Conservation (phyloP, 1,140 invertebrate genomes). For the Bombus superbus region DNA sequence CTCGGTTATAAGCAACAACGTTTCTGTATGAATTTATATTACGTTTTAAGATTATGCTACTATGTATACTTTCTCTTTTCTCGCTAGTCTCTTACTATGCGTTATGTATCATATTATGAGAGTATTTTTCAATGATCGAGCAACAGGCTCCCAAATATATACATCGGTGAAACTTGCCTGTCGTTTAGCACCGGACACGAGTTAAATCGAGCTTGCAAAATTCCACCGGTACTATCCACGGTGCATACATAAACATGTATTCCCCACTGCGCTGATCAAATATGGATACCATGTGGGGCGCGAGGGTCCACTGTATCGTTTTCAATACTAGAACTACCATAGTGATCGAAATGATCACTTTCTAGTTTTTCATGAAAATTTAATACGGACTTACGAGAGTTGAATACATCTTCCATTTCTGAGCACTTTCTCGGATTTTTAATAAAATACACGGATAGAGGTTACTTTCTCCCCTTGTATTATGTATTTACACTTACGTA, state of each 20-base stretch:
- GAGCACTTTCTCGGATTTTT: neutral
- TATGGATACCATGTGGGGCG: conserved; percentile 1
- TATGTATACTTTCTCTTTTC: too few relatives aligned
- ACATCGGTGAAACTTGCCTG: neutral
- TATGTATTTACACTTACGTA: too few relatives aligned
- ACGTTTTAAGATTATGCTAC: neutral
- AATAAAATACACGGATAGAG: too few relatives aligned
- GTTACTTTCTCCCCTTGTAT: neutral
- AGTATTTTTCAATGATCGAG: neutral
- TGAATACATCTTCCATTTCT: too few relatives aligned
- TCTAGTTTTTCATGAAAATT: neutral
- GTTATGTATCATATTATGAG: too few relatives aligned
- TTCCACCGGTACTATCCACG: neutral
- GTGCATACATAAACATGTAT: conserved; percentile 28
- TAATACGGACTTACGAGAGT: neutral
- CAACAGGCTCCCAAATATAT: conserved; percentile 19
- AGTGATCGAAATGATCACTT: neutral
- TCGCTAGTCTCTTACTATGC: too few relatives aligned
- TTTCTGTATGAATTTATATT: neutral
- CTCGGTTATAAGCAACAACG: neutral
- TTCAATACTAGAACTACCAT: neutral
- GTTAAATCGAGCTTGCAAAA: neutral
- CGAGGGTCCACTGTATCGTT: neutral
- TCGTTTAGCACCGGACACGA: neutral
- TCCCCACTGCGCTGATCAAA: neutral